Percentiles rank a stretch among this genome's conserved stretches.
Conservation (phyloP, 2,113 vertebrate species). For the Xiphophorus maculatus region DNA sequence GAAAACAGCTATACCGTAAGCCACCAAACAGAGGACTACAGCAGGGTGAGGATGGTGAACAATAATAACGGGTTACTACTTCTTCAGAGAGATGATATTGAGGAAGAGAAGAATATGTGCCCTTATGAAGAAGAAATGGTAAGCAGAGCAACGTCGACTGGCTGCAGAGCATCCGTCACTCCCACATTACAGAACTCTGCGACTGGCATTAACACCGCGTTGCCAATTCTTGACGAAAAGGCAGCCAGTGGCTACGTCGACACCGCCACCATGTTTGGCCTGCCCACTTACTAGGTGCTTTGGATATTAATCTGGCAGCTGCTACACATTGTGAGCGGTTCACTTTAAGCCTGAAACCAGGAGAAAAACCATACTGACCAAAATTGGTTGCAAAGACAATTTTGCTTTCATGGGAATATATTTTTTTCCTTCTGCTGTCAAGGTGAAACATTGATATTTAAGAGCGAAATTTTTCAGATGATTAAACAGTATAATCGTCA, state of each 20-base stretch:
- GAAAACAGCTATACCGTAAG: constrained; percentile 8
- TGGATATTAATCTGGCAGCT: constrained; percentile 4
- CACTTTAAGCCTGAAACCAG: neutral
- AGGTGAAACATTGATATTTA: constrained; percentile 13
- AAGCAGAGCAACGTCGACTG: constrained; percentile 27
- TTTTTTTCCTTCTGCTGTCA: constrained; percentile 13
- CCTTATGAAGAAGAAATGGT: constrained; percentile 56
- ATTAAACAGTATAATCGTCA: constrained; percentile 6
- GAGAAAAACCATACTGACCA: constrained; percentile 7
- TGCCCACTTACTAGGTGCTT: constrained; percentile 43
- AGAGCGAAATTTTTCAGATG: neutral
- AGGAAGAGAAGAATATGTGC: constrained; percentile 59
- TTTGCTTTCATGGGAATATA: constrained; percentile 11
- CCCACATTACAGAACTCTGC: constrained; percentile 58
- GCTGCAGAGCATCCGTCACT: constrained; percentile 34
- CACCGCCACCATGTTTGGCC: constrained; percentile 74
- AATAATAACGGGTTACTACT: constrained; percentile 83
- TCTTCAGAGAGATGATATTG: constrained; percentile 78
- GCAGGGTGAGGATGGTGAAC: constrained; percentile 84
- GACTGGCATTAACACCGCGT: constrained; percentile 12
- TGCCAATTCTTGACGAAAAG: constrained; percentile 48
- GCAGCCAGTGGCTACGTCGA: constrained; percentile 87
- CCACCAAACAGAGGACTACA: constrained; percentile 80
- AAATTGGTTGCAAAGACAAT: neutral
- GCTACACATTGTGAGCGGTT: constrained; percentile 1